These are phyloP conservation scores for Cardiocondyla obscurior DNA, from an alignment of 1,140 invertebrate species.

Conservation along the genomic window DNA sequence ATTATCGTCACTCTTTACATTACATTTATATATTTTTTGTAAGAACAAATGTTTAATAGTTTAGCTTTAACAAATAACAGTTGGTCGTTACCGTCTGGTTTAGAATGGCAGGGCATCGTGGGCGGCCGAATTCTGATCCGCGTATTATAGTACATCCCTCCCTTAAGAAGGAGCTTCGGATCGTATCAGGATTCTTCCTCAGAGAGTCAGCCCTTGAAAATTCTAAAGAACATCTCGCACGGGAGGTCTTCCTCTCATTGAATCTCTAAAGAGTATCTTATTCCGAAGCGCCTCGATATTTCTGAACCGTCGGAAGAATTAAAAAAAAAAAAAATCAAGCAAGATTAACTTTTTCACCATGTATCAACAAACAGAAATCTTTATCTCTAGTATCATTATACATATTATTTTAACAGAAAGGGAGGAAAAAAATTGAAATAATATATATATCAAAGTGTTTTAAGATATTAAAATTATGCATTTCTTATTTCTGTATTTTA, in stretches of 20 bases:
- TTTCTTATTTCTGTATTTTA: background rate
- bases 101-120: slow-evolving; percentile 57
- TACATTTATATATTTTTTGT: background rate
- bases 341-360: background rate
- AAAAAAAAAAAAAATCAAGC: slow-evolving; percentile 18
- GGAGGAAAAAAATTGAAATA: background rate
- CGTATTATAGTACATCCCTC: slow-evolving; percentile 44
- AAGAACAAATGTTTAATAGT: slow-evolving; percentile 4
- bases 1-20: background rate
- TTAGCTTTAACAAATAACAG: background rate
- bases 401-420: slow-evolving; percentile 6
- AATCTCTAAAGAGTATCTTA: slow-evolving; percentile 15
- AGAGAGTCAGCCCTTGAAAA: slow-evolving; percentile 54
- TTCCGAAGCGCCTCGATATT: background rate
- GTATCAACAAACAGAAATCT: background rate
- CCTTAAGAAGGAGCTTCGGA: slow-evolving; percentile 28
- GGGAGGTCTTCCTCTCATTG: slow-evolving; percentile 24
- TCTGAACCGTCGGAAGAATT: background rate
- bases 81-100: slow-evolving; percentile 9
- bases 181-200: slow-evolving; percentile 56
- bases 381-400: background rate
- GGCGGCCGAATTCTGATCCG: slow-evolving; percentile 61
- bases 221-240: slow-evolving; percentile 42
- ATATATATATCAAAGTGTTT: background rate
- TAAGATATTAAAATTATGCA: background rate